Base-by-base conservation (phyloP, 2,113 vertebrate genomes). In the Oryzias melastigma region DNA sequence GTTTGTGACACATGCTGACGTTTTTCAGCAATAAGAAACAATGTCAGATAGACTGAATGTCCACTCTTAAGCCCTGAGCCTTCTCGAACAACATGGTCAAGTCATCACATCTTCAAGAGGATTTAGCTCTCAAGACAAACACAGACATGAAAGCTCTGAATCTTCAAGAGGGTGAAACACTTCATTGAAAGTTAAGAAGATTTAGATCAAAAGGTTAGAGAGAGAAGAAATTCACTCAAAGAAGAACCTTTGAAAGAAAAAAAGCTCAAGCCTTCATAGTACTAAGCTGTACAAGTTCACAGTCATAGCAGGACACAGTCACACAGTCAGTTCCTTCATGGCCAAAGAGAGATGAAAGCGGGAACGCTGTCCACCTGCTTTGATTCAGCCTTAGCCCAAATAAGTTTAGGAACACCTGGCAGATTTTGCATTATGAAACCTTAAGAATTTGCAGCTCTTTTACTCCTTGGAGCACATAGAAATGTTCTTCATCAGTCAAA, bases 161-260 rank as follows among this genome's bases (percentile, higher is more conserved):
- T 89, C 85, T 82, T 90, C 87, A 88, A 91, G 80, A 86, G 81
- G 77, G 87, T 85, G 80, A 88, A 90, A 85, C 77, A 87, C 86
- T 91, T 91, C 80, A 90, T 92, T 90, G 89, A 91, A 90, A 87
- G 82, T 88, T 91, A 91, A 92, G 91, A 91, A 89, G 89, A 91
- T 92, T 92, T 91, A 89, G 88, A 91, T 91, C 89, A 91, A 92
- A 92, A 91, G 89, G 88, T 91, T 88, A 81, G 82, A 68, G 73
- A 63, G 52, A 45, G 62, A 18, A 86, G 82, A 84, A 87, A 85
- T 65, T 80, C 72, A 86, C 82, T 88, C 81, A 89, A 85, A 85
- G 77, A 75, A 85, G 53, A 57, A 67, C 60, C 73, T 59, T 85
- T 65, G 58, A 56, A 43, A 69, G 48, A 58, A 72, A 82, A 75